Percentiles rank a stretch among this genome's conserved stretches.
Evolutionary conservation across 64 coral and sea anemone genomes (phyloP).

Genomic region (Actinia equina): DNA sequence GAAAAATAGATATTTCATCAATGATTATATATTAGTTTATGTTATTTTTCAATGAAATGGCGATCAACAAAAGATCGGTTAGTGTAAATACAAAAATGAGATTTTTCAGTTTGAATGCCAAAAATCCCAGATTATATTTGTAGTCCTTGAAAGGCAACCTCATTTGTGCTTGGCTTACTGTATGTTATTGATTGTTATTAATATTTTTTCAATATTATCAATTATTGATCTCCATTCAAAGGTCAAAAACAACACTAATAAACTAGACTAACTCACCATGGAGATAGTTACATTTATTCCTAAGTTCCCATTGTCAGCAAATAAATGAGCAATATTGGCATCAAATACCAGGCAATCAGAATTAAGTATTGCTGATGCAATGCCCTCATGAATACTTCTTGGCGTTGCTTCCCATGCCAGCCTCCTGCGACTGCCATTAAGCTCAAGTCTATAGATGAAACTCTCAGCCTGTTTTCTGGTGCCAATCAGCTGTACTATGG

Average conservation of each 20-base stretch:
- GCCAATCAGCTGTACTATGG: slow-evolving; percentile 98
- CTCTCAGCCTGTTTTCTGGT: slow-evolving; percentile 98
- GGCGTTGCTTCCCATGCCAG: slow-evolving; percentile 97
- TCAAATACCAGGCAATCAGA: slow-evolving; percentile 98
- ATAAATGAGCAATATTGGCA: slow-evolving; percentile 98
- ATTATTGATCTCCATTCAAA: background rate
- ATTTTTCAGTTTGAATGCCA: background rate
- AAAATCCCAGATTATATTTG: too few species aligned
- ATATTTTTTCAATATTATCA: background rate
- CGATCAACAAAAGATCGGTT: background rate
- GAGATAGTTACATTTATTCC: slow-evolving; percentile 99
- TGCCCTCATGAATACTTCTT: slow-evolving; percentile 97
- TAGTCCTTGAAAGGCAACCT: too few species aligned
- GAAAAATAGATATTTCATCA: too few species aligned
- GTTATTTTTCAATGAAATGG: background rate
- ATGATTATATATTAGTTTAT: background rate
- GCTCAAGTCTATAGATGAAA: slow-evolving; percentile 95
- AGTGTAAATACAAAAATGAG: background rate
- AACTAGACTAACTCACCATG: slow-evolving; percentile 74
- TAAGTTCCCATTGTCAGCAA: slow-evolving; percentile 99
- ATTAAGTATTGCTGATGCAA: slow-evolving; percentile 94
- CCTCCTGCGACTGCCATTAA: slow-evolving; percentile 89
- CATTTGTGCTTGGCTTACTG: too few species aligned
- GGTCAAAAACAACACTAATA: background rate
- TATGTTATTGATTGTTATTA: too few species aligned